Percentiles rank a stretch among this genome's conserved stretches.
Conservation (phyloP, 1,140 invertebrate genomes). For the Panonychus citri region DNA sequence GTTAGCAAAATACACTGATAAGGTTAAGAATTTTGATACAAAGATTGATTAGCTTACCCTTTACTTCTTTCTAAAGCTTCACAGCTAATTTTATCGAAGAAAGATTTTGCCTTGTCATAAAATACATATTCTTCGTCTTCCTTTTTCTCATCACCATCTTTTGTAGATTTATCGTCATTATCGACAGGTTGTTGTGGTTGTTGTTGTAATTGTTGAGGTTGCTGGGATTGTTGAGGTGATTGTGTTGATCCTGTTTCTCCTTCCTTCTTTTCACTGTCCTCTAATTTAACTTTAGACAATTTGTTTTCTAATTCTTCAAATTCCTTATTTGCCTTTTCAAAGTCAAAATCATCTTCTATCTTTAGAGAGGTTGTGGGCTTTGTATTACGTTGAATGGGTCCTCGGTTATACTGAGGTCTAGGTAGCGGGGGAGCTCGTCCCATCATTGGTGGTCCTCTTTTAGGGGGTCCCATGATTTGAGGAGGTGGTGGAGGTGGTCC, state of each 20-base stretch:
- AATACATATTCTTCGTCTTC: constrained; percentile 27
- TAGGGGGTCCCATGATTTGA: not conserved
- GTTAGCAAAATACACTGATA: not conserved
- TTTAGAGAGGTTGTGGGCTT: constrained; percentile 25
- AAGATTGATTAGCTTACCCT: constrained; percentile 31
- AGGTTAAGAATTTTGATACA: not conserved
- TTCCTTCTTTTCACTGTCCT: constrained; percentile 26
- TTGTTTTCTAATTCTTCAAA: constrained; percentile 74
- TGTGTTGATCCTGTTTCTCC: constrained; percentile 20
- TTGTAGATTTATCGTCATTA: constrained; percentile 30
- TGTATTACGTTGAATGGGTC: not conserved
- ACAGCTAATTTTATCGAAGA: constrained; percentile 97
- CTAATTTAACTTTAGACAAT: constrained; percentile 13
- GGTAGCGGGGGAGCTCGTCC: not conserved
- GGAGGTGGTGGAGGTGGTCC: not conserved
- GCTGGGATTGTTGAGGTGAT: too few species aligned
- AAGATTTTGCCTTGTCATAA: constrained; percentile 90
- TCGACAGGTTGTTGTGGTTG: constrained; percentile 12
- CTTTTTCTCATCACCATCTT: constrained; percentile 21
- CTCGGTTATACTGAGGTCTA: not conserved
- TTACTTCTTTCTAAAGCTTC: constrained; percentile 78
- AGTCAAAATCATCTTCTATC: constrained; percentile 90
- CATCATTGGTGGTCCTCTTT: not conserved
- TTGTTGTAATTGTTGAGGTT: too few species aligned
- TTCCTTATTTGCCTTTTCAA: constrained; percentile 86